A percentile compares a stretch with the other conserved stretches of the same genome.
phyloP scores from a whole-genome alignment of 2,797 vertebrate genomes.

The Mycteria americana region DNA sequence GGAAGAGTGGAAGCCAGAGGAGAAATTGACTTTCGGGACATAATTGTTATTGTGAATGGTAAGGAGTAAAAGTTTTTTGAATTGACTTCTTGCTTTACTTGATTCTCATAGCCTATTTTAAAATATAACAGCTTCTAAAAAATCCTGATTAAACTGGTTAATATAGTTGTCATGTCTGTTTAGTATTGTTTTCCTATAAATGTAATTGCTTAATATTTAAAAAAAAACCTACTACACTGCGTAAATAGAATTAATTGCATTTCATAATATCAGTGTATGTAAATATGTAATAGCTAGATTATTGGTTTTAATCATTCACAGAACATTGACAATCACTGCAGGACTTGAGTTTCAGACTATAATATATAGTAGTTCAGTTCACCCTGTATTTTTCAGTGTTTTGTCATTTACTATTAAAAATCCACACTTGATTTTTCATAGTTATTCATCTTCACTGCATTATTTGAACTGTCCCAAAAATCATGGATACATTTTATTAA shows the following conservation, averaged over 20 bases:
- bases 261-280: background rate
- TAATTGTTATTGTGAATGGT: slow-evolving; percentile 95
- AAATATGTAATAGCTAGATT: background rate
- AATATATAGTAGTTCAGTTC: background rate
- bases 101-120: background rate
- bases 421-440: background rate
- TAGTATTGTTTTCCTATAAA: background rate
- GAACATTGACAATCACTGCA: background rate
- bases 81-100: background rate
- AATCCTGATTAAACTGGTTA: background rate
- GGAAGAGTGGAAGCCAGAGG: slow-evolving; percentile 96
- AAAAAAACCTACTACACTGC: background rate
- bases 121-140: background rate
- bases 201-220: background rate
- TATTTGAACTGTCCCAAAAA: background rate
- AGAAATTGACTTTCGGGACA: slow-evolving; percentile 97
- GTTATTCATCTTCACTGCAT: background rate
- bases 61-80: slow-evolving; percentile 56
- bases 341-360: background rate
- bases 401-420: background rate
- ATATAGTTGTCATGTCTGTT: background rate
- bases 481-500: background rate
- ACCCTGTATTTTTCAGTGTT: background rate
- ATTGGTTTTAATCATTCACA: background rate
- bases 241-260: background rate